Conservation (phyloP, 1,140 invertebrate genomes). For the Limonius californicus region DNA sequence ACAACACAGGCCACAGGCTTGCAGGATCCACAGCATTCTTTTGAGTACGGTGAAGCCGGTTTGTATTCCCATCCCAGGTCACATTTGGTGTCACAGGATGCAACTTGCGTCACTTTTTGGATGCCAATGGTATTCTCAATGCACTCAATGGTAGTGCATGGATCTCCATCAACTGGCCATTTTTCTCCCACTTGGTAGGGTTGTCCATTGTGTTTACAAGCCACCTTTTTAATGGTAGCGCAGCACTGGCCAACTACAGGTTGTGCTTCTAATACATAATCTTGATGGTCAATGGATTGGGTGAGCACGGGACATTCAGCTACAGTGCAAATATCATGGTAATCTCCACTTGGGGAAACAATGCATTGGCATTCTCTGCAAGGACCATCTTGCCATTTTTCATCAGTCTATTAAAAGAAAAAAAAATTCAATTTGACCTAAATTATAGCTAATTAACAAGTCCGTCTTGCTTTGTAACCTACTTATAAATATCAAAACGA, state of each 20-base stretch:
- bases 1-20: conserved; percentile 58
- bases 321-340: background rate
- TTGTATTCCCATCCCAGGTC: conserved; percentile 1
- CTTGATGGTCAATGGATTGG: conserved; percentile 43
- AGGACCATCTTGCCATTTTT: conserved; percentile 59
- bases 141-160: background rate
- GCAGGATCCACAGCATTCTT: conserved; percentile 60
- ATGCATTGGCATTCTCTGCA: conserved; percentile 75
- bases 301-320: conserved; percentile 31
- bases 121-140: conserved; percentile 44
- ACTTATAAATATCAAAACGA: too few relatives aligned
- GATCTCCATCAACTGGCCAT: conserved; percentile 60
- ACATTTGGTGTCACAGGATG: background rate
- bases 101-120: background rate
- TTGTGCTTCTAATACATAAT: conserved; percentile 54
- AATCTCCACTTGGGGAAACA: conserved; percentile 20
- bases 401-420: conserved; percentile 47
- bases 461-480: too few relatives aligned
- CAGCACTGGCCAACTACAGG: conserved; percentile 61
- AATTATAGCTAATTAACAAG: too few relatives aligned
- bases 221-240: conserved; percentile 48
- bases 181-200: conserved; percentile 38
- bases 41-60: conserved; percentile 37
- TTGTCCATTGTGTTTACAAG: background rate
- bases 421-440: too few relatives aligned